Percentiles rank a stretch among this genome's conserved stretches.
Evolutionary conservation across 2,888 invertebrate genomes (phyloP).

Genomic region (Cryptus viduatorius): DNA sequence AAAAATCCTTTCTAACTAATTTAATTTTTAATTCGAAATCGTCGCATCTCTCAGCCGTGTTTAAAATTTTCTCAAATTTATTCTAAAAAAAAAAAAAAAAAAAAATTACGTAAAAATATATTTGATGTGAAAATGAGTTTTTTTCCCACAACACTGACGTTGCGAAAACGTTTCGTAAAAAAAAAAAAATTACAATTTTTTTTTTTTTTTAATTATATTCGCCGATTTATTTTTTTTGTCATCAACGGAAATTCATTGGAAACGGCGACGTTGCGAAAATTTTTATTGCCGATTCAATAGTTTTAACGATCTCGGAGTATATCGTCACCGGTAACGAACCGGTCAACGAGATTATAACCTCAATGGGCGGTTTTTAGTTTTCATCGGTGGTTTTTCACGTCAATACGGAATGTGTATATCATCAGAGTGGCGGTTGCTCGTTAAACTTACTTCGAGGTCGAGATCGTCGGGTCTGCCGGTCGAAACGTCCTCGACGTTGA

Average conservation of each 20-base stretch:
- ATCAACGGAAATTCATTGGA: neutral
- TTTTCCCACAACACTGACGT: too few species aligned
- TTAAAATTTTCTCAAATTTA: neutral
- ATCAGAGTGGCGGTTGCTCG: neutral
- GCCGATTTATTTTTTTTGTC: neutral
- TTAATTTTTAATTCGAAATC: neutral
- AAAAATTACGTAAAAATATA: neutral
- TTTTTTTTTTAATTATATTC: too few species aligned
- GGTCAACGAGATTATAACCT: neutral
- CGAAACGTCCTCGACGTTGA: slow-evolving; percentile 78
- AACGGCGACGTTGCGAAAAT: neutral
- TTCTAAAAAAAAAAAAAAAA: neutral
- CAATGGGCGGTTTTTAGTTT: neutral
- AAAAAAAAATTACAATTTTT: neutral
- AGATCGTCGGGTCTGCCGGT: slow-evolving; percentile 73
- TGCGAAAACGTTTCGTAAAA: neutral
- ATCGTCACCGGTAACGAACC: neutral
- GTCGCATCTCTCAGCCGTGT: neutral
- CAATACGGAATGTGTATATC: neutral
- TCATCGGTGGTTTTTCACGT: neutral
- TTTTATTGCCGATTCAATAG: neutral
- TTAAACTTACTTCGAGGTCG: slow-evolving; percentile 75
- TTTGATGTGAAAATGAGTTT: too few species aligned
- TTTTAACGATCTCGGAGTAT: neutral
- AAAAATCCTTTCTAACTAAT: neutral